Percentiles rank a stretch among this genome's conserved stretches.
phyloP scores from a whole-genome alignment of 2,797 vertebrate genomes.

The Leptodactylus fallax region DNA sequence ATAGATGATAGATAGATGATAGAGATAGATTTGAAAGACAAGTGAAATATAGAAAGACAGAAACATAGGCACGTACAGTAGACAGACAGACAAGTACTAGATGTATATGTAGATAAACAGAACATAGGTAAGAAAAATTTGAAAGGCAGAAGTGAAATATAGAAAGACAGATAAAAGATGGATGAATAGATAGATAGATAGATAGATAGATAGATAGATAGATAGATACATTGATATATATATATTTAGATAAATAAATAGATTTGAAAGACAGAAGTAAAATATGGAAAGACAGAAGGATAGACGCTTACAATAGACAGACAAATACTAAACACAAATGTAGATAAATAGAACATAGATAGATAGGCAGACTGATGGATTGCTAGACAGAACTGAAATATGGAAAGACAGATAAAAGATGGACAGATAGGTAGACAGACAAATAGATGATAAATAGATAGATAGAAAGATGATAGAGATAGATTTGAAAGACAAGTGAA shows the following conservation, averaged over 20 bases:
- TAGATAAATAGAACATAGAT: no score
- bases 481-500: no score
- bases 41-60: not conserved
- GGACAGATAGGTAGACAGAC: not conserved
- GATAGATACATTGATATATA: no score
- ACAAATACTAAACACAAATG: no score
- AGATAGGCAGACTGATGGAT: no score
- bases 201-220: no score
- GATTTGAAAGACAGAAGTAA: not conserved
- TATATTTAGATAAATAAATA: no score
- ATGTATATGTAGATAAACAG: not conserved
- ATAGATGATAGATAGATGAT: not conserved
- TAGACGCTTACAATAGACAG: not conserved
- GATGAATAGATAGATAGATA: no score
- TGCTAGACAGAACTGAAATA: no score
- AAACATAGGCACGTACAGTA: not conserved
- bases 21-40: not conserved
- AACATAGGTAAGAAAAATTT: no score
- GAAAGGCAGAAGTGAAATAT: not conserved
- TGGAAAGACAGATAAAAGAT: not conserved
- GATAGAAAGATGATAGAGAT: no score
- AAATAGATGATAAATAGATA: not conserved
- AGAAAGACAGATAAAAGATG: no score
- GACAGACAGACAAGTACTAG: not conserved
- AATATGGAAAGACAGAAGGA: not conserved